Base-by-base conservation (phyloP, 1,140 invertebrate species). In the Apis mellifera region DNA sequence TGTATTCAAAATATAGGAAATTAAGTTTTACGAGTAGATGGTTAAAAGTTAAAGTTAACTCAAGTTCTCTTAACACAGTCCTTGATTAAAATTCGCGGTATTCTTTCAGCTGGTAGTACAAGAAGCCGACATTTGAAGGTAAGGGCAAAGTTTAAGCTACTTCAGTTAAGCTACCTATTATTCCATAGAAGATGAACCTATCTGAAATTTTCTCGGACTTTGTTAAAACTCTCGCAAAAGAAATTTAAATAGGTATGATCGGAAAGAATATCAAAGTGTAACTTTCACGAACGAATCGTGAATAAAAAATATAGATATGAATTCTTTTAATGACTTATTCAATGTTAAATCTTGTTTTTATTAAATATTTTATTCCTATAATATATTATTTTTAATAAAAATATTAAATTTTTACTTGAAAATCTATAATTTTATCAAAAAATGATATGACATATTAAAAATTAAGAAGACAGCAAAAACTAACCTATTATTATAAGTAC, bases 31-130 rank as follows among this genome's bases (percentile, higher is more conserved):
- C n/a, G 23, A 26, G 48, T 12, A 74, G 26, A 2, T 15, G 48
- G 55, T 77, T 17, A 66, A 78, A 78, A 69, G 19, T 77, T 54
- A 9, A n/a, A 23, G 65, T 57, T 60, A 50, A 54, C n/a, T 64
- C 9, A 76, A 76, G 73, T 77, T 77, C 62, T 68, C 55, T 69
- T 48, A 26, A 32, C 52, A 62, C 54, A 82, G 48, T 87, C 72
- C 70, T 48, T 83, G 78, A 88, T 88, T 88, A 87, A 88, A 88
- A 87, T 88, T 87, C 78, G 86, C 65, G 65, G 80, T 50, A 48
- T 68, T 23, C 59, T 3, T 42, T 26, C 26, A 12, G 66, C 59
- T 54, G 55, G 26, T 70, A n/a, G 42, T 26, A 21, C 48, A 50
- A 86, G 59, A 26, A 83, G 62, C 60, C 48, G 75, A 75, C 84